Percentiles rank a stretch among this genome's conserved stretches.
These are phyloP conservation scores for Galemys pyrenaicus DNA, from an alignment of 2,113 vertebrate species.

Conservation along the genomic window DNA sequence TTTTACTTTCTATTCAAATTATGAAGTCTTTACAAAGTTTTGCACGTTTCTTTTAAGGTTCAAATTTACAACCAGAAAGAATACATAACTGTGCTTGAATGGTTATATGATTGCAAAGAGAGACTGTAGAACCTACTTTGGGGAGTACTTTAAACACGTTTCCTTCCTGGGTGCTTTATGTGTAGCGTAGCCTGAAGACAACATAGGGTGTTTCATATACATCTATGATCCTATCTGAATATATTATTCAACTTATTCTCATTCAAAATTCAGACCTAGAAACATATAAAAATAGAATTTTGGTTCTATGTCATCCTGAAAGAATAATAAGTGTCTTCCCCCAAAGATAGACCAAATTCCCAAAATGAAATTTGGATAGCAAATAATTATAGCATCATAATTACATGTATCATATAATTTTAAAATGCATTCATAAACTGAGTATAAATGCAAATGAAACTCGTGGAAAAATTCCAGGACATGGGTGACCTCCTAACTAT, in stretches of 20 bases:
- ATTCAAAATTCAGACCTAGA: slow-evolving; percentile 43
- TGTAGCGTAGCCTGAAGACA: background rate
- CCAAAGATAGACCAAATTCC: slow-evolving; percentile 41
- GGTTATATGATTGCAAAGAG: background rate
- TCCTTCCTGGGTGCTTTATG: slow-evolving; percentile 7
- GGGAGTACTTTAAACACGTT: background rate
- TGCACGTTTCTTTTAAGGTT: slow-evolving; percentile 51
- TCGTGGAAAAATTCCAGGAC: slow-evolving; percentile 28
- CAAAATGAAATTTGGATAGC: slow-evolving; percentile 59
- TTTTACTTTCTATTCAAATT: slow-evolving; percentile 67
- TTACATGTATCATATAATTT: slow-evolving; percentile 46
- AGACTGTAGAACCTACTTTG: background rate
- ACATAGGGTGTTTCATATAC: background rate
- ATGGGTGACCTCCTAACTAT: slow-evolving; percentile 14
- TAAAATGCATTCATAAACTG: slow-evolving; percentile 31
- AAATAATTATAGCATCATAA: slow-evolving; percentile 47
- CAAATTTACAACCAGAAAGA: slow-evolving; percentile 33
- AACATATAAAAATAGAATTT: slow-evolving; percentile 17
- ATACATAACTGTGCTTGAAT: background rate
- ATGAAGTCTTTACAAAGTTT: slow-evolving; percentile 72
- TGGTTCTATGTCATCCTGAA: background rate
- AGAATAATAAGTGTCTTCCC: slow-evolving; percentile 38
- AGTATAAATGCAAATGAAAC: slow-evolving; percentile 51
- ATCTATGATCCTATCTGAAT: background rate
- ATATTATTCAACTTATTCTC: slow-evolving; percentile 4